phyloP scores from a whole-genome alignment of 2,113 vertebrate species.

The Candoia aspera region DNA sequence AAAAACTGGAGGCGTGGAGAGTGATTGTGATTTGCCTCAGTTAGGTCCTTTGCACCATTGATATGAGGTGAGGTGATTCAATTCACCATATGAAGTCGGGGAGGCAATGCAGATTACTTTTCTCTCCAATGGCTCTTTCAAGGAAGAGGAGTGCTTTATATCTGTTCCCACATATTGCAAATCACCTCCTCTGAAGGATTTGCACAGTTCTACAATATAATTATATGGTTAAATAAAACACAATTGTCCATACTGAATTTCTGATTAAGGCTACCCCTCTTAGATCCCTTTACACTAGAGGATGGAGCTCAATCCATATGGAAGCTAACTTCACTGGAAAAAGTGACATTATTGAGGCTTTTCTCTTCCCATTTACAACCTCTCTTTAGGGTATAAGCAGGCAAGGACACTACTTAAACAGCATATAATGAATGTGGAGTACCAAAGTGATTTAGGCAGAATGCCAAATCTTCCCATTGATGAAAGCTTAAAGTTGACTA shows the following conservation, averaged over 20 bases:
- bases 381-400: background rate
- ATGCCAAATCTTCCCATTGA: background rate
- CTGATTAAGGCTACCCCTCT: background rate
- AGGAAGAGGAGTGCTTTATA: background rate
- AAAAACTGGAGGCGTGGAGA: background rate
- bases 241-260: background rate
- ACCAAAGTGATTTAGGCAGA: background rate
- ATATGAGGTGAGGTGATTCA: background rate
- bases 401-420: background rate
- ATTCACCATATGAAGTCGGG: background rate
- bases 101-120: background rate
- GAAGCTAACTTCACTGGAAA: background rate
- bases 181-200: background rate
- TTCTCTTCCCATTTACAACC: background rate
- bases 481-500: background rate
- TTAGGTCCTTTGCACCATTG: background rate
- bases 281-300: background rate
- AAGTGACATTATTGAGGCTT: background rate
- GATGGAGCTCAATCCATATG: background rate
- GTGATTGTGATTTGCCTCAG: background rate
- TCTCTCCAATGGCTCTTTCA: background rate
- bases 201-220: background rate
- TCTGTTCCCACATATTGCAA: background rate
- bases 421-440: background rate
- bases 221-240: background rate